These are phyloP conservation scores for Mionectes olivaceus DNA, from an alignment of 2,797 vertebrate species.

Conservation along the genomic window DNA sequence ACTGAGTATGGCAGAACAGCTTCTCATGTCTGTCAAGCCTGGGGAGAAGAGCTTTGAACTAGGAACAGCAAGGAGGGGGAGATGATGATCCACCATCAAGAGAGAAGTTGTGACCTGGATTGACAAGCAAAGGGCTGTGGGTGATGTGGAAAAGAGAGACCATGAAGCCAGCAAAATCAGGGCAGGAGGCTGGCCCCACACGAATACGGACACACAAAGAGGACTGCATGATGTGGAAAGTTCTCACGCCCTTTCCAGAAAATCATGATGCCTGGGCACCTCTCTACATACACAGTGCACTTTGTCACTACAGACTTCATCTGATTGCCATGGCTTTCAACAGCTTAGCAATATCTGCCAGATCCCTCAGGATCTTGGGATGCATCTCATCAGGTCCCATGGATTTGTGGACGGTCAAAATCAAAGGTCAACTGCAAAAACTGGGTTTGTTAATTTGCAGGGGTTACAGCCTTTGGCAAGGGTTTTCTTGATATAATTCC, in stretches of 20 bases:
- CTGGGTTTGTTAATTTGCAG: background rate
- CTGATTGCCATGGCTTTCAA: background rate
- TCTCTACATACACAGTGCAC: background rate
- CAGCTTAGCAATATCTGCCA: background rate
- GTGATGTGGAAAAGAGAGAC: background rate
- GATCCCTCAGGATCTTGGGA: background rate
- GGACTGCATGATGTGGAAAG: background rate
- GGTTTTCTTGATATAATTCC: background rate
- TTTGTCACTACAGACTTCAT: background rate
- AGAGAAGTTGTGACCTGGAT: background rate
- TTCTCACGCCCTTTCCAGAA: background rate
- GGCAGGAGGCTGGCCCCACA: fast-evolving
- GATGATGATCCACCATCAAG: background rate
- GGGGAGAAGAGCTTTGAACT: background rate
- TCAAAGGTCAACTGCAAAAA: background rate
- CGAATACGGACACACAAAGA: background rate
- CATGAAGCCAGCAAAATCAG: background rate
- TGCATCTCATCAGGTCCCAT: background rate
- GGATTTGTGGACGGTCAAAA: background rate
- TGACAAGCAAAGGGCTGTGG: background rate
- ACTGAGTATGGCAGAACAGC: background rate
- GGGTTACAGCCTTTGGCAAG: background rate
- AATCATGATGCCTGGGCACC: background rate
- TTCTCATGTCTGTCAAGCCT: background rate
- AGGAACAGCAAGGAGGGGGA: background rate